phyloP scores from a whole-genome alignment of 2,113 vertebrate species.

The Peucedramus taeniatus region DNA sequence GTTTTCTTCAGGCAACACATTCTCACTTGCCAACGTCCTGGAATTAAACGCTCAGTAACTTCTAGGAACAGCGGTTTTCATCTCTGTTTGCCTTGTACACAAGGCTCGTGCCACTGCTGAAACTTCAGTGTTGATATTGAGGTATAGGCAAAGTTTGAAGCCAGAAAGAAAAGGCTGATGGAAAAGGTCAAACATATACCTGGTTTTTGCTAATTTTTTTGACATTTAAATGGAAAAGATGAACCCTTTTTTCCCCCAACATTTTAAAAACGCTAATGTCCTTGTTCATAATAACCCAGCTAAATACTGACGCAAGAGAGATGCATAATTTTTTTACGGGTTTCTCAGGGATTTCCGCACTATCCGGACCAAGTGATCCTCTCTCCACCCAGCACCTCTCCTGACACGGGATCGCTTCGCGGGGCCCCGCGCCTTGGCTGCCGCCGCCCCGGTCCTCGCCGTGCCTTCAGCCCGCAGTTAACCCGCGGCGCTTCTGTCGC shows the following conservation, averaged over 20 bases:
- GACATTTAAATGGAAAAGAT: neutral
- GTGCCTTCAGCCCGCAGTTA: fast-evolving
- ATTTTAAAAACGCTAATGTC: neutral
- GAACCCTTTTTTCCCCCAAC: fast-evolving
- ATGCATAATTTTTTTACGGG: fast-evolving
- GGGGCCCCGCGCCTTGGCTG: fast-evolving
- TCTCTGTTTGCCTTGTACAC: neutral
- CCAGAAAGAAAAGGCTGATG: neutral
- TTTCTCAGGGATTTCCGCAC: neutral
- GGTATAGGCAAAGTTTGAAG: neutral
- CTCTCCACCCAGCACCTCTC: neutral
- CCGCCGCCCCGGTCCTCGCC: fast-evolving
- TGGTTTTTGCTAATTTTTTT: neutral
- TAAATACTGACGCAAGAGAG: neutral
- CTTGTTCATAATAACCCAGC: neutral
- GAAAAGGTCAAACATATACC: neutral
- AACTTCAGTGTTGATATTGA: neutral
- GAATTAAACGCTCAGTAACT: neutral
- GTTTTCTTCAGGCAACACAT: neutral
- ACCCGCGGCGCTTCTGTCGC: neutral
- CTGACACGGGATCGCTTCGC: fast-evolving
- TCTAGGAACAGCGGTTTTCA: neutral
- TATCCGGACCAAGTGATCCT: neutral
- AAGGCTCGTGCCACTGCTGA: neutral
- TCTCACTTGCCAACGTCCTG: neutral